phyloP scores from a whole-genome alignment of 2,113 vertebrate genomes.

The Dendrocopos noguchii region DNA sequence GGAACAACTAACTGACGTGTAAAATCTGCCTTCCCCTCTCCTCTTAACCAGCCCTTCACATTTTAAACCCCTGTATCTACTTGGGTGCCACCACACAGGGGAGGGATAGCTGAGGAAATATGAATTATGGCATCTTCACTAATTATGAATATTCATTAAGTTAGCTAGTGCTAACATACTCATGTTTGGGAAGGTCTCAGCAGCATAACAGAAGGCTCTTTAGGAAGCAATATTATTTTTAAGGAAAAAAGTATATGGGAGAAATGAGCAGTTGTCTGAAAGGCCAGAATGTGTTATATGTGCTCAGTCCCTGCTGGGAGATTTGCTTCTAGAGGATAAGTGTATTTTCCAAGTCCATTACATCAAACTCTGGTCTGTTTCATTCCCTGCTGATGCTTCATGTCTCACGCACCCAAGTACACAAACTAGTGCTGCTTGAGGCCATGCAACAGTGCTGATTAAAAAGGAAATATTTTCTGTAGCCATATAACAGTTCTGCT shows the following conservation, averaged over 20 bases:
- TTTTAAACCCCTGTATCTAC: not conserved
- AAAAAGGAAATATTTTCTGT: not conserved
- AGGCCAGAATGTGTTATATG: not conserved
- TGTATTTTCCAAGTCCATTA: not conserved
- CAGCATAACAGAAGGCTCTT: not conserved
- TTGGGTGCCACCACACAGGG: not conserved
- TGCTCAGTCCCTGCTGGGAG: not conserved
- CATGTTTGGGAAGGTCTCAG: not conserved
- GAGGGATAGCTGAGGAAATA: not conserved
- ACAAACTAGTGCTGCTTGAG: not conserved
- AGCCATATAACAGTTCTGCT: not conserved
- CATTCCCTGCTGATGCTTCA: not conserved
- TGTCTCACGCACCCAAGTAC: not conserved
- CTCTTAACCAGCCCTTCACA: not conserved
- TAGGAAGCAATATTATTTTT: not conserved
- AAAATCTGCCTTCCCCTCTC: constrained; percentile 32
- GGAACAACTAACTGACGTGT: constrained; percentile 16
- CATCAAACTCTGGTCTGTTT: not conserved
- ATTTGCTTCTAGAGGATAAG: not conserved
- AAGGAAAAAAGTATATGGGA: not conserved
- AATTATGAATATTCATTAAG: constrained; percentile 23
- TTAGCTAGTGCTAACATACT: not conserved
- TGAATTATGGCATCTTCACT: not conserved
- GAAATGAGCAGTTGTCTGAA: not conserved
- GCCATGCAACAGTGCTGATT: not conserved